Evolutionary conservation across 2,888 invertebrate species (phyloP).

Genomic region (Bimastos eiseni): DNA sequence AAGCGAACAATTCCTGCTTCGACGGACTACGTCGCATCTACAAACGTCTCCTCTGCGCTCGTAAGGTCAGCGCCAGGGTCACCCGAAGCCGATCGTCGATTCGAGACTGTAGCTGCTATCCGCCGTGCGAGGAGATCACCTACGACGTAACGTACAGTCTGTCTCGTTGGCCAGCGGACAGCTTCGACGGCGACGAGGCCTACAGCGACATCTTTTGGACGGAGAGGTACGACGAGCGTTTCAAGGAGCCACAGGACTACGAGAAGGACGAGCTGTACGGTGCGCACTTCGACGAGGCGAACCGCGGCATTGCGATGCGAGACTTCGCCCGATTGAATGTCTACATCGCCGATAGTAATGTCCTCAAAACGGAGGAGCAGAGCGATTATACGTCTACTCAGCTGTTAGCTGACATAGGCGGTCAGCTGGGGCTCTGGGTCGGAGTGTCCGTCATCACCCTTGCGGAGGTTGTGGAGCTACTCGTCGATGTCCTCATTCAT

Average conservation of each 20-base stretch:
- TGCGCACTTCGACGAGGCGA: constrained; percentile 39
- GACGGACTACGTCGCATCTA: constrained; percentile 35
- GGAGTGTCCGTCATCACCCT: constrained; percentile 44
- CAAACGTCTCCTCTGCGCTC: constrained; percentile 35
- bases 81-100: constrained; percentile 39
- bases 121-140: constrained; percentile 41
- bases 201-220: constrained; percentile 42
- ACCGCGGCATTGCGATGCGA: constrained; percentile 39
- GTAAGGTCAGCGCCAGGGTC: constrained; percentile 31
- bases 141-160: constrained; percentile 44
- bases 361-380: constrained; percentile 42
- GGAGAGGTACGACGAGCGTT: constrained; percentile 40
- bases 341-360: constrained; percentile 44
- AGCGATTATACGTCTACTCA: constrained; percentile 40
- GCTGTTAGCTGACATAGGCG: constrained; percentile 43
- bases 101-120: constrained; percentile 39
- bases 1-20: constrained; percentile 34
- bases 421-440: constrained; percentile 45
- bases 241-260: constrained; percentile 37
- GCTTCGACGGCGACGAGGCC: constrained; percentile 45
- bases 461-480: constrained; percentile 40
- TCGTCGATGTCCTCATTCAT: constrained; percentile 32
- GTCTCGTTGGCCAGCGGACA: constrained; percentile 43
- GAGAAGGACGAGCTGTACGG: constrained; percentile 40
- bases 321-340: constrained; percentile 44